phyloP scores from a whole-genome alignment of 2,113 vertebrate genomes.

The Stegastes partitus region DNA sequence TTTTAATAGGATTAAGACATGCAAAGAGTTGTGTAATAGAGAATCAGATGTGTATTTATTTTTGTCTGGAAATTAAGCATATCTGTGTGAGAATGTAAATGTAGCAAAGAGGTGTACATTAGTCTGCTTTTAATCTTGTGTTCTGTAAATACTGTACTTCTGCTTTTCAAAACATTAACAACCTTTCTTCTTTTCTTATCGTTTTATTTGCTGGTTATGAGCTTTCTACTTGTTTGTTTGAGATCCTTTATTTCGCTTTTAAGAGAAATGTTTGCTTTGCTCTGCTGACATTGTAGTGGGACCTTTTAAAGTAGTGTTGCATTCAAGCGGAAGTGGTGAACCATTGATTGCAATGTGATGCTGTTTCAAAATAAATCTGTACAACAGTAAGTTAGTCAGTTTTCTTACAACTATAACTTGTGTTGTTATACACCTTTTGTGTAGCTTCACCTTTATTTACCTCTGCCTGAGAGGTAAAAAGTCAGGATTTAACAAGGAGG shows the following conservation, averaged over 20 bases:
- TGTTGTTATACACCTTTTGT: too few relatives aligned
- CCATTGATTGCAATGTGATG: constrained; percentile 65
- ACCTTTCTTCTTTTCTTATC: not conserved
- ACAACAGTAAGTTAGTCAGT: constrained; percentile 29
- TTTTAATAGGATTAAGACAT: constrained; percentile 90
- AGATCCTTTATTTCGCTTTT: constrained; percentile 20
- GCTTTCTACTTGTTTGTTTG: constrained; percentile 46
- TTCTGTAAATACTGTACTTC: constrained; percentile 79
- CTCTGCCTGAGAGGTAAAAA: too few relatives aligned
- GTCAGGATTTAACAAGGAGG: too few relatives aligned
- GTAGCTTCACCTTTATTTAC: too few relatives aligned
- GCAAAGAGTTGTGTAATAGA: constrained; percentile 73
- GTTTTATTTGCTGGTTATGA: constrained; percentile 18
- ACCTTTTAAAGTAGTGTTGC: constrained; percentile 53
- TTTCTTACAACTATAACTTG: not conserved
- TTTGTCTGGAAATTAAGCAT: constrained; percentile 74
- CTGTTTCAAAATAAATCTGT: constrained; percentile 78
- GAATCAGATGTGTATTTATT: constrained; percentile 84
- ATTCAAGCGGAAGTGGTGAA: constrained; percentile 50
- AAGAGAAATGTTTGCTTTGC: constrained; percentile 55
- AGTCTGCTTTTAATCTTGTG: constrained; percentile 69
- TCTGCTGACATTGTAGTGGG: constrained; percentile 63
- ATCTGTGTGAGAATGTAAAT: constrained; percentile 78
- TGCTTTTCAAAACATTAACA: constrained; percentile 66
- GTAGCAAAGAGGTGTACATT: constrained; percentile 79